phyloP scores from a whole-genome alignment of 2,113 vertebrate species.

The Sialia sialis region DNA sequence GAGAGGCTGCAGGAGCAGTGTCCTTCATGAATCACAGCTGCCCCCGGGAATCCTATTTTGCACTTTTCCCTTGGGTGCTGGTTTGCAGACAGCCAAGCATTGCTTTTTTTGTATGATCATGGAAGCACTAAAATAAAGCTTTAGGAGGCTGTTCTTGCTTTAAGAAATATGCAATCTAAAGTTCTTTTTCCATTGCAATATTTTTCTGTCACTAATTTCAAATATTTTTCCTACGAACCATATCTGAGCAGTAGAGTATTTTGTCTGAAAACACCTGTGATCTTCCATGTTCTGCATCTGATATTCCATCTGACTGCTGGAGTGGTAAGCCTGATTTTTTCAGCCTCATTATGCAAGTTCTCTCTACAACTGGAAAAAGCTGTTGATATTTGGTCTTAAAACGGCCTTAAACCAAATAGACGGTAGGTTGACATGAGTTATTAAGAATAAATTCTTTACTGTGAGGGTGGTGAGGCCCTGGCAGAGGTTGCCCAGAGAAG shows the following conservation, averaged over 20 bases:
- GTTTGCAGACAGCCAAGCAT: background rate
- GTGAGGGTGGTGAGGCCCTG: background rate
- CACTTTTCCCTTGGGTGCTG: background rate
- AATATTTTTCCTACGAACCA: background rate
- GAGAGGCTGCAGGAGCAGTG: background rate
- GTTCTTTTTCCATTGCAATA: background rate
- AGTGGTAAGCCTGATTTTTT: background rate
- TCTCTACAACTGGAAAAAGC: background rate
- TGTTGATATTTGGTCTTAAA: background rate
- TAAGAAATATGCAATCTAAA: background rate
- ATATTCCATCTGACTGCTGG: background rate
- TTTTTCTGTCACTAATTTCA: background rate
- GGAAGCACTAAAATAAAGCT: background rate
- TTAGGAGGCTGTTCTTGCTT: background rate
- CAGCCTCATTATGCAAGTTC: background rate
- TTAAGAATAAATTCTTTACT: background rate
- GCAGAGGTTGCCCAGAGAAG: background rate
- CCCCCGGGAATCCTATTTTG: background rate
- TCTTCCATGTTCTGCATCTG: background rate
- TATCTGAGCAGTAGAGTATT: background rate
- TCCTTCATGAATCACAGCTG: background rate
- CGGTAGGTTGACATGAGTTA: background rate
- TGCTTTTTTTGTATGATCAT: background rate
- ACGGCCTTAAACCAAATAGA: background rate
- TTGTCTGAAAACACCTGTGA: background rate